Base-by-base conservation (phyloP, 2,888 invertebrate genomes). In the Trachelus troglodyta region DNA sequence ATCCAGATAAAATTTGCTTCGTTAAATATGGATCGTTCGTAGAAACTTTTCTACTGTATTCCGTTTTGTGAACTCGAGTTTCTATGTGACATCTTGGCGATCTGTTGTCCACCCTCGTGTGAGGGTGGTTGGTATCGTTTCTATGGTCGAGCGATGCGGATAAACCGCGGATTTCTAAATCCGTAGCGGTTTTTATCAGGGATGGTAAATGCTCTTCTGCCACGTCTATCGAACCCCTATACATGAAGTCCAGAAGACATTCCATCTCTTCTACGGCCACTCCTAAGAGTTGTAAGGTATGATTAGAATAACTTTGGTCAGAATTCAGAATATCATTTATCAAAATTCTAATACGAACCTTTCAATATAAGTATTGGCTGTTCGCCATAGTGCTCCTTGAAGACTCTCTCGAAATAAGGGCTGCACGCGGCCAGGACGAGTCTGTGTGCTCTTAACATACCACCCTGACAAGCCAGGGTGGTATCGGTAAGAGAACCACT, bases 361-460 rank as follows among this genome's bases (percentile, higher is more conserved):
- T 95, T 94, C 85, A 96, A 92, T 80, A 96, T 95, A 83, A 96
- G 93, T 83, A 95, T 94, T 34, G 96, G 95, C 88, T 96, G 95
- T 88, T 95, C 94, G 88, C 95, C 95, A 85, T 95, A 94, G 91
- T 95, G 95, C 90, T 95, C 95, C 89, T 94, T 94, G 92, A 96
- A 95, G 85, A 96, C 94, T 85, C 94, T 94, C 89, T 95, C 95
- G 91, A 96, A 96, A 90, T 96, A 96, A 76, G 95, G 95, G 87
- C 95, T 95, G 92, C 95, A 95, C 76, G 95, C 95, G 74, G 96
- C 95, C 81, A 96, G 93, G 83, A 96, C 95, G 84, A 96, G 93
- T 89, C 95, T 94, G 90, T 95, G 95, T 73, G 95, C 95, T 88
- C 94, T 94, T 85, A 95, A 92, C 89, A 94, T 94, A 69, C 95